Conservation (phyloP, 1,140 invertebrate species). For the Whitmania pigra region DNA sequence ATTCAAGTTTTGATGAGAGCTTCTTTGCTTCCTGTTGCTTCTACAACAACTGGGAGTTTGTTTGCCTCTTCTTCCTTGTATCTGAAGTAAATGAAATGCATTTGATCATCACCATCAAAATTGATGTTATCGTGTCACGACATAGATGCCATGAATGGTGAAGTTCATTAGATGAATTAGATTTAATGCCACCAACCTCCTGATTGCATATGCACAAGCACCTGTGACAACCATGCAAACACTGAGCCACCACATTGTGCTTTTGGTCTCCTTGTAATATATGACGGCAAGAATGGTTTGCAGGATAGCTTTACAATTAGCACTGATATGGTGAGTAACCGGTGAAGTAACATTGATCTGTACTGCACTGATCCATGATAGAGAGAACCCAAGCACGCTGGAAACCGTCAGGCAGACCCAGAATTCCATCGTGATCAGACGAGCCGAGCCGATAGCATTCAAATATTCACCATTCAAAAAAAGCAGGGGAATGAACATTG, state of each 20-base stretch:
- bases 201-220: slow-evolving; percentile 32
- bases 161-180: background rate
- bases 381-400: slow-evolving; percentile 34
- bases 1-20: too few relatives aligned
- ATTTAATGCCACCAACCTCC: background rate
- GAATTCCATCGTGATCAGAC: slow-evolving; percentile 26
- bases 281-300: slow-evolving; percentile 39
- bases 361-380: slow-evolving; percentile 38
- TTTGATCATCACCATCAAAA: background rate
- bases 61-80: slow-evolving; percentile 1
- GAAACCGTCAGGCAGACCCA: slow-evolving; percentile 33
- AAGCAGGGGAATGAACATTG: slow-evolving; percentile 34
- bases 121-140: background rate
- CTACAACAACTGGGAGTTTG: background rate
- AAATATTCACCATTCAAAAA: slow-evolving; percentile 32
- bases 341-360: slow-evolving; percentile 41
- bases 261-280: slow-evolving; percentile 33
- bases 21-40: too few relatives aligned
- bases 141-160: background rate
- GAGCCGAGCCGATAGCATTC: slow-evolving; percentile 26
- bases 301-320: slow-evolving; percentile 39
- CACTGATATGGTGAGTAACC: slow-evolving; percentile 40
- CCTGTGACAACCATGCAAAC: slow-evolving; percentile 37
- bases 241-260: slow-evolving; percentile 37
- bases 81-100: slow-evolving; percentile 2